phyloP scores from a whole-genome alignment of 2,888 invertebrate genomes.

The Watsonalla binaria region DNA sequence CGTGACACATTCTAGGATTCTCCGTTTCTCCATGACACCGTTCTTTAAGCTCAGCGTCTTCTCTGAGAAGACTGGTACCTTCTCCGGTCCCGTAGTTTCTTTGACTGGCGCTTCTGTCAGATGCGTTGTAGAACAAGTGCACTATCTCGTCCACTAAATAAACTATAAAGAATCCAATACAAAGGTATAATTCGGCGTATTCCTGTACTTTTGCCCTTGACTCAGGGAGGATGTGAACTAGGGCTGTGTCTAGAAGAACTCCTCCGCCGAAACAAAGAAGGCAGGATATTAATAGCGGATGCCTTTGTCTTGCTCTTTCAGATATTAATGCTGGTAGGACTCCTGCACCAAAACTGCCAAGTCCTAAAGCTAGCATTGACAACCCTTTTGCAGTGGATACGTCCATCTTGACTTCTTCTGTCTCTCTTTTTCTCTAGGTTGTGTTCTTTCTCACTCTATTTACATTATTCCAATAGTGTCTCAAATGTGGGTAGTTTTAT shows the following conservation, averaged over 20 bases:
- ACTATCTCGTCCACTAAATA: constrained; percentile 86
- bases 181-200: constrained; percentile 82
- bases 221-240: constrained; percentile 91
- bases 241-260: constrained; percentile 85
- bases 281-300: constrained; percentile 82
- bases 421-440: neutral
- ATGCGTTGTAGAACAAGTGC: constrained; percentile 79
- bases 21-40: constrained; percentile 52
- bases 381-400: constrained; percentile 79
- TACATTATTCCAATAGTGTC: neutral
- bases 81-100: constrained; percentile 43
- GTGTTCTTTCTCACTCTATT: neutral
- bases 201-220: constrained; percentile 79
- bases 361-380: constrained; percentile 82
- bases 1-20: constrained; percentile 79
- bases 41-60: constrained; percentile 51
- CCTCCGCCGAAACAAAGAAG: constrained; percentile 90
- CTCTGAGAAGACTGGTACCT: constrained; percentile 40
- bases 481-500: neutral
- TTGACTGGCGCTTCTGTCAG: constrained; percentile 21
- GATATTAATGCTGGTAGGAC: constrained; percentile 83
- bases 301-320: constrained; percentile 73
- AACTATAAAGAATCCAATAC: constrained; percentile 84
- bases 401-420: constrained; percentile 53
- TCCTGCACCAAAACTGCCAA: constrained; percentile 84